Evolutionary conservation across 2,888 invertebrate genomes (phyloP).

Genomic region (Catocala sponsa): DNA sequence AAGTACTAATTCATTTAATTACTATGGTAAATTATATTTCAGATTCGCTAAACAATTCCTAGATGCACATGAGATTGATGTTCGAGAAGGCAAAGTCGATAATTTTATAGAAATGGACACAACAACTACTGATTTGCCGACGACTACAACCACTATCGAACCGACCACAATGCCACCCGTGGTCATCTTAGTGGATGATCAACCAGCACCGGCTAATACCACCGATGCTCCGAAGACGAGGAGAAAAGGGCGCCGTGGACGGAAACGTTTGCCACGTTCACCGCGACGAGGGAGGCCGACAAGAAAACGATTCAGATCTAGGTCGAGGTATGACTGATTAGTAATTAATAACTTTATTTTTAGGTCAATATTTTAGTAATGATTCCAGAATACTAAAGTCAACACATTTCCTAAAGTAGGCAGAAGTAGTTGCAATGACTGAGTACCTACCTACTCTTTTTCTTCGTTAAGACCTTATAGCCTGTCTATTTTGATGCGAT

Average conservation of each 20-base stretch:
- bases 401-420: too few relatives aligned
- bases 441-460: too few relatives aligned
- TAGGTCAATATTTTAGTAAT: too few relatives aligned
- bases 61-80: conserved; percentile 89
- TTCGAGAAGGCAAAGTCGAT: conserved; percentile 78
- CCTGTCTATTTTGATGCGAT: too few relatives aligned
- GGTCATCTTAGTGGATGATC: conserved; percentile 82
- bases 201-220: conserved; percentile 75
- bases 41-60: conserved; percentile 92
- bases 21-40: conserved; percentile 12
- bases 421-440: too few relatives aligned
- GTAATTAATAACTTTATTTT: too few relatives aligned
- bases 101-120: conserved; percentile 72
- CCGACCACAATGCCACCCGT: conserved; percentile 75
- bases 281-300: conserved; percentile 81
- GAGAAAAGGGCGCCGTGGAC: conserved; percentile 74
- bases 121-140: conserved; percentile 69
- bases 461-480: too few relatives aligned
- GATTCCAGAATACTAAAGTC: too few relatives aligned
- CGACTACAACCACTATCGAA: conserved; percentile 64
- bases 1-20: background rate
- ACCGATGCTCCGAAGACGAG: conserved; percentile 66
- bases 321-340: conserved; percentile 58
- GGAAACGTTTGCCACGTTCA: conserved; percentile 77
- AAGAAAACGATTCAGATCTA: conserved; percentile 83